These are phyloP conservation scores for Pseudomyrmex gracilis DNA, from an alignment of 1,140 invertebrate genomes.

Conservation along the genomic window DNA sequence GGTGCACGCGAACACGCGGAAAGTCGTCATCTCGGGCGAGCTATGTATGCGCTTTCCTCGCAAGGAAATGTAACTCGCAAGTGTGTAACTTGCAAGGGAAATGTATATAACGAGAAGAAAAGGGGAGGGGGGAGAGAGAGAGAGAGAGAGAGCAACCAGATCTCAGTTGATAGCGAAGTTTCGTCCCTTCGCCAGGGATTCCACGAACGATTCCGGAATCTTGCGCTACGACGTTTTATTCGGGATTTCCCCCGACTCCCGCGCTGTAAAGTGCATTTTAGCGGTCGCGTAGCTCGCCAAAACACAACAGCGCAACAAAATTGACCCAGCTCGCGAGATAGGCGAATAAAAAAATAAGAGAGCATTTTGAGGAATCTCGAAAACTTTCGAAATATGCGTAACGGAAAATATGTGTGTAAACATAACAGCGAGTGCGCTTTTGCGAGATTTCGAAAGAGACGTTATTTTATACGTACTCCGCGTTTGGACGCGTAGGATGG, in stretches of 20 bases:
- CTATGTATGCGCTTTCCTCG: not conserved
- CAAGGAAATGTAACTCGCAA: not conserved
- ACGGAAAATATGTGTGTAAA: too few species aligned
- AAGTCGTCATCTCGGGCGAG: constrained; percentile 21
- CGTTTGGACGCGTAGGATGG: not conserved
- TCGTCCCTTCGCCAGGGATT: constrained; percentile 17
- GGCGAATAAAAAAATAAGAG: too few species aligned
- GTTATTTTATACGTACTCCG: too few species aligned
- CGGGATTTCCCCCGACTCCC: not conserved
- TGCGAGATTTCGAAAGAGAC: too few species aligned
- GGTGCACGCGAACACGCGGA: constrained; percentile 45
- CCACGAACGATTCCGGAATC: constrained; percentile 6
- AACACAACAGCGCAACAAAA: too few species aligned
- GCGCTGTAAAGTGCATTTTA: not conserved
- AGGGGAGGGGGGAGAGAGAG: not conserved
- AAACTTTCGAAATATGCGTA: too few species aligned
- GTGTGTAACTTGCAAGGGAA: constrained; percentile 31
- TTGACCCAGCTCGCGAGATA: too few species aligned
- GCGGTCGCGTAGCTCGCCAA: not conserved
- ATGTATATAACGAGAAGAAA: constrained; percentile 1
- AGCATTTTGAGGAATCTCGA: too few species aligned
- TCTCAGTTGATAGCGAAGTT: constrained; percentile 51
- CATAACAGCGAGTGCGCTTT: not conserved
- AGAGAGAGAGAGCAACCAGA: constrained; percentile 5
- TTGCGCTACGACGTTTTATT: constrained; percentile 10